Base-by-base conservation (phyloP, 1,140 invertebrate species). In the Cydia splendana region DNA sequence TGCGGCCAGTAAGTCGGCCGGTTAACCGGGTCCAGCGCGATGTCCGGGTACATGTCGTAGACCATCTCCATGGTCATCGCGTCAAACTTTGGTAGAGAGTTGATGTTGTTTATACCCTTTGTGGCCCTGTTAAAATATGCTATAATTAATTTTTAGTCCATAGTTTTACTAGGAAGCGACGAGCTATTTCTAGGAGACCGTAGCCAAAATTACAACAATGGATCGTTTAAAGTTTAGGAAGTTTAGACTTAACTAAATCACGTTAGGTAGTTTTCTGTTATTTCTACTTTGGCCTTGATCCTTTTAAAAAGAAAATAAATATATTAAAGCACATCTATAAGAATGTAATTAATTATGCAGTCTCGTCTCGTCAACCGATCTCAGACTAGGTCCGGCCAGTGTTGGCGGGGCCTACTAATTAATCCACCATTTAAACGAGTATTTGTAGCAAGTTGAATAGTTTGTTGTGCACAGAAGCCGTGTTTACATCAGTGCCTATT, bases 31-130 rank as follows among this genome's bases (percentile, higher is more conserved):
- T 96, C 94, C 2, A 96, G 57, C 12, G 95, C 94, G 28, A 80
- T 9, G 0, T 97, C 95, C 18, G 97, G 97, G 93, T 96, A 96
- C 81, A 95, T 92, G 79, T 97, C 95, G 42, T 85, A 86, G 84
- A 94, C 96, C 92, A 98, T 97, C 93, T 98, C 97, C 95, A 97
- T 94, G 0, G 97, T 98, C 97, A 98, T 98, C 81, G 97, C 94
- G 67, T 96, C 95, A 79, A 96, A 96, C 77, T 97, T 96, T 77
- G 98, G 91, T 79, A 97, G 89, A 9, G 91, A 88, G 74, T 95
- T 94, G 82, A 97, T 90, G 81, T 94, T 92, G 1, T 90, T 92
- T 51, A 97, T 92, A 85, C 96, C 94, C 67, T 85, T 82, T 20
- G 51, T 88, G 85, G 86, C 95, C 77, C 84, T 93, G 88, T 45